Conservation (phyloP, 1,140 invertebrate genomes). For the Euwallacea similis region DNA sequence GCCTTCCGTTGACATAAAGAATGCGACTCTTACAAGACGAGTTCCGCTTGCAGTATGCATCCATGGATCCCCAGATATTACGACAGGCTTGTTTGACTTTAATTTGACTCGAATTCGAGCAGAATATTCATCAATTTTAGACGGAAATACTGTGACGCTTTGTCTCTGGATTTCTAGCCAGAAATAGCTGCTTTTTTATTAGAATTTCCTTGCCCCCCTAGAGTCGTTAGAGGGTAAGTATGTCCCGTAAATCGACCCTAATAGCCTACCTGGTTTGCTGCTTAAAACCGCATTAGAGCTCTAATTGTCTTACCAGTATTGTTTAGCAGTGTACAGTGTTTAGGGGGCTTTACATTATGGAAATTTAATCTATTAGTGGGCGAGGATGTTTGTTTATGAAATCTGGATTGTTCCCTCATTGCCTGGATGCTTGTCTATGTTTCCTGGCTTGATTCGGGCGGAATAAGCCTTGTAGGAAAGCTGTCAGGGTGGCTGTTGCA, state of each 20-base stretch:
- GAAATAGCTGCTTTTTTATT: too few species aligned
- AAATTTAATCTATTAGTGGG: conserved; percentile 16
- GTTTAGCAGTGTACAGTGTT: conserved; percentile 13
- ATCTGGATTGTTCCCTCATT: neutral
- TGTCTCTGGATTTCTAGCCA: too few species aligned
- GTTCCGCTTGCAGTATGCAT: conserved; percentile 32
- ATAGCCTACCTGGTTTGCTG: conserved; percentile 27
- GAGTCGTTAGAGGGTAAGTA: conserved; percentile 10
- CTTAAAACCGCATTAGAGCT: conserved; percentile 26
- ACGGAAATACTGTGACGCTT: conserved; percentile 26
- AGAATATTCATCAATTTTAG: conserved; percentile 42
- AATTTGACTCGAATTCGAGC: conserved; percentile 40
- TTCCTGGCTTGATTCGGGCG: neutral
- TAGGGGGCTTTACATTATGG: conserved; percentile 10
- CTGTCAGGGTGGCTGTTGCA: too few species aligned
- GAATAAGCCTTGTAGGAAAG: too few species aligned
- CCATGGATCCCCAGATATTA: conserved; percentile 26
- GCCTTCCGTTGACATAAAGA: conserved; percentile 19
- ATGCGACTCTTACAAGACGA: conserved; percentile 28
- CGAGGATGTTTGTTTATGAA: conserved; percentile 10
- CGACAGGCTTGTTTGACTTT: conserved; percentile 41
- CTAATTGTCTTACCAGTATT: conserved; percentile 19
- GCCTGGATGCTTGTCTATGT: neutral
- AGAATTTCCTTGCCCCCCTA: neutral
- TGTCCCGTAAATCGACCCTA: conserved; percentile 26